Base-by-base conservation (phyloP, 1,140 invertebrate species). In the Papilio dardanus region DNA sequence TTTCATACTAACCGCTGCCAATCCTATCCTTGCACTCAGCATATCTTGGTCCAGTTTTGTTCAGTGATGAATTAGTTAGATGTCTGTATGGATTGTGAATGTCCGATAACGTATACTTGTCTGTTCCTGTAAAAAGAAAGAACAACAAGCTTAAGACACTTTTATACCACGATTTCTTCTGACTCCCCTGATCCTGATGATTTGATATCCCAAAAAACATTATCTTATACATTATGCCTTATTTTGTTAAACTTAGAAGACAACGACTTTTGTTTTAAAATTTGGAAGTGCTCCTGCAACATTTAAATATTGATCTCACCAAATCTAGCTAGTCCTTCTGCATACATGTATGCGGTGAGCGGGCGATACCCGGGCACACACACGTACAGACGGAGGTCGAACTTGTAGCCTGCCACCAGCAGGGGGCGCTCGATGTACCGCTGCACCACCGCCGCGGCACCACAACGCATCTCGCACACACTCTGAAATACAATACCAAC, bases 1-100 rank as follows among this genome's bases (percentile, higher is more conserved):
- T 35, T 65, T 65, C 30, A 77, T 68, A 81, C 84, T 87, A 91
- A 97, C 96, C 96, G 85, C 95, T 95, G 82, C 97, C 97, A 66
- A 97, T 95, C 78, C 96, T 93, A 80, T 97, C 96, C 85, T 98
- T 98, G 87, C 96, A 97, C 81, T 96, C 95, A 0, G 95, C 95
- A 84, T 97, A 98, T 3, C 96, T 95, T 1, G 97, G 97, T 33
- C 97, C 96, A 69, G 96, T 92, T 93, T 97, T 98, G 86, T 98
- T 98, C 6, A 98, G 94, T 0, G 97, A 97, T 54, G 96, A 97
- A 88, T 98, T 98, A 0, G 97, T 98, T 58, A 98, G 90, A 89
- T 98, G 97, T 58, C 97, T 94, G 89, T 97, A 98, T 0, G 96
- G 95, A 87, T 98, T 97, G 75, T 96, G 95, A 16, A 98, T 92